phyloP scores from a whole-genome alignment of 2,888 invertebrate species.

The Tenthredo livida region DNA sequence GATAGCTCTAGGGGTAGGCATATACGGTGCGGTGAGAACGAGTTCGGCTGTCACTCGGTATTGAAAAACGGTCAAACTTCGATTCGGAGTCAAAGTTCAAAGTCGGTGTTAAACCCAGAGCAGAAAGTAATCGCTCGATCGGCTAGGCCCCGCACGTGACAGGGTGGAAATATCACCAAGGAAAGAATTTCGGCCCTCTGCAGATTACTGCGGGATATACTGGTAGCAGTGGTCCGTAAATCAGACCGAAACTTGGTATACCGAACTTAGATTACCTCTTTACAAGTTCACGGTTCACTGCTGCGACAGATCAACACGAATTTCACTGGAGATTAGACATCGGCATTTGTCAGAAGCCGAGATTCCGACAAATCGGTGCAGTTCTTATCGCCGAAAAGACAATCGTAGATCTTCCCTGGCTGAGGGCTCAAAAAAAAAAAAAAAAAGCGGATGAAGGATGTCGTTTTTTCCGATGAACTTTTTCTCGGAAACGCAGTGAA shows the following conservation, averaged over 20 bases:
- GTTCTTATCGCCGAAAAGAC: neutral
- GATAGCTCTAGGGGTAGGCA: neutral
- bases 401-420: neutral
- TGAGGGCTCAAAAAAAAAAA: neutral
- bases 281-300: neutral
- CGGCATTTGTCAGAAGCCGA: neutral
- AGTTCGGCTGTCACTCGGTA: neutral
- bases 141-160: neutral
- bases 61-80: slow-evolving; percentile 33
- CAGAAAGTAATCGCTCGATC: neutral
- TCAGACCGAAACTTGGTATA: neutral
- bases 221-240: neutral
- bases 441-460: neutral
- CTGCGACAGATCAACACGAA: neutral
- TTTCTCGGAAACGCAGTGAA: neutral
- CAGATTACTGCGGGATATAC: neutral
- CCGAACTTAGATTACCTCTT: slow-evolving; percentile 2
- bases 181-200: neutral
- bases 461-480: neutral
- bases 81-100: neutral
- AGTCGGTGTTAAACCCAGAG: neutral
- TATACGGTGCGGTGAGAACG: slow-evolving; percentile 7
- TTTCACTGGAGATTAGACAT: no score
- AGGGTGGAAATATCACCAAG: neutral
- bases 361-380: neutral